phyloP scores from a whole-genome alignment of 2,888 invertebrate species.

The Aspidiotus destructor region DNA sequence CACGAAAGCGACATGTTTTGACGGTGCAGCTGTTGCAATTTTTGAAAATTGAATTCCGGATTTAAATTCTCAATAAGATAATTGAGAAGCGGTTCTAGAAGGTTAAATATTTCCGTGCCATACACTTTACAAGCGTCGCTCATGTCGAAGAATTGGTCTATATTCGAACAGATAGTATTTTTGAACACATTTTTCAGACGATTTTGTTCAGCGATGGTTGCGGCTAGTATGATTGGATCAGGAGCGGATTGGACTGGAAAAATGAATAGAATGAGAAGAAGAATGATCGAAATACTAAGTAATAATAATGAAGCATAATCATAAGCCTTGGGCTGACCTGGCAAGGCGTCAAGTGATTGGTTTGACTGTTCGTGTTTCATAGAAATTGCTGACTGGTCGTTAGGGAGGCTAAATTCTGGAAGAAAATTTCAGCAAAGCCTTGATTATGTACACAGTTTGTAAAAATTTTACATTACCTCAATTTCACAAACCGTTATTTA shows the following conservation, averaged over 20 bases:
- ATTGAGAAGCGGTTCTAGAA: slow-evolving; percentile 15
- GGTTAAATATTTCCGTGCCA: slow-evolving; percentile 26
- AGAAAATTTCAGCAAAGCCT: too few relatives aligned
- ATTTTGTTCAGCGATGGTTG: slow-evolving; percentile 23
- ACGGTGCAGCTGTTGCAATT: slow-evolving; percentile 21
- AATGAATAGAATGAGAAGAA: not conserved
- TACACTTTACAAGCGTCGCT: slow-evolving; percentile 24
- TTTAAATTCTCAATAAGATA: slow-evolving; percentile 21
- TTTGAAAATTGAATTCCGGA: slow-evolving; percentile 27
- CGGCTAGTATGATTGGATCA: not conserved
- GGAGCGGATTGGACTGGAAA: not conserved
- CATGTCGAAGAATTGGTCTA: slow-evolving; percentile 27
- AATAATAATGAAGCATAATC: not conserved
- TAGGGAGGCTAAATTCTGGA: too few relatives aligned
- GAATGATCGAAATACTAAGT: not conserved
- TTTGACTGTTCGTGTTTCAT: too few relatives aligned
- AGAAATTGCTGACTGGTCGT: too few relatives aligned
- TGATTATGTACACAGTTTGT: not conserved
- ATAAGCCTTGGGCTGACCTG: not conserved
- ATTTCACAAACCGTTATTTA: slow-evolving; percentile 4
- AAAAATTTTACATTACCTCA: not conserved
- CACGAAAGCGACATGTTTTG: slow-evolving; percentile 17
- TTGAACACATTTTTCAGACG: slow-evolving; percentile 24
- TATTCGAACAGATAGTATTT: slow-evolving; percentile 22
- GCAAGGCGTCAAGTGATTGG: too few relatives aligned